Base-by-base conservation (phyloP, 1,140 invertebrate species). In the Teleopsis dalmanni region DNA sequence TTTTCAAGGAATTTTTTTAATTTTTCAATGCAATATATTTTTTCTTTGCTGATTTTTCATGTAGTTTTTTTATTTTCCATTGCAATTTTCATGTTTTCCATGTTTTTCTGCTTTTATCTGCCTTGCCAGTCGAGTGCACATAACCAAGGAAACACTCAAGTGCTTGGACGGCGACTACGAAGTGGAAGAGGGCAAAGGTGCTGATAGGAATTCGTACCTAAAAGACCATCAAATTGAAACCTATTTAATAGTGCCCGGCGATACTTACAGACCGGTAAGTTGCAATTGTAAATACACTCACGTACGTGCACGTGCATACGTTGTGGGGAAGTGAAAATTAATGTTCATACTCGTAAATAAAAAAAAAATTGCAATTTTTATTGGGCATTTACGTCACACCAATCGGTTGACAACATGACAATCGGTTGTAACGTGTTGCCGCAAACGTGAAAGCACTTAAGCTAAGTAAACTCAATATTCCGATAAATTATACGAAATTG, bases 161-260 rank as follows among this genome's bases (percentile, higher is more conserved):
- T 91, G 82, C 64, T 78, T 97, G 35, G 86, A 85, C 37, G 85
- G 81, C 25, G 87, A 91, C 58, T 97, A 95, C 71, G 81, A 88
- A 63, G 90, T 95, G 22, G 93, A 95, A 62, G 85, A 84, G 0
- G 92, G 91, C 4, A 73, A 84, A 51, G 92, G 93, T 0, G 83
- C 78, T 0, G 84, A 90, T 34, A 72, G 92, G 29, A 91, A 95
- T 57, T 70, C 83, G 2, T 95, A 93, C 73, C 75, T 97, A 2
- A 85, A 87, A 60, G 88, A 95, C 61, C 84, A 95, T 72, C 91
- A 92, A 69, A 92, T 96, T 56, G 83, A 92, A 62, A 96, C 94
- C 0, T 96, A 83, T 72, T 78, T 97, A 7, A 95, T 97, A 47
- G 82, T 91, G 2, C 84, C 85, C 0, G 76, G 75, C 22, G 82